Base-by-base conservation (phyloP, 2,888 invertebrate genomes). In the Apotomis betuletana region DNA sequence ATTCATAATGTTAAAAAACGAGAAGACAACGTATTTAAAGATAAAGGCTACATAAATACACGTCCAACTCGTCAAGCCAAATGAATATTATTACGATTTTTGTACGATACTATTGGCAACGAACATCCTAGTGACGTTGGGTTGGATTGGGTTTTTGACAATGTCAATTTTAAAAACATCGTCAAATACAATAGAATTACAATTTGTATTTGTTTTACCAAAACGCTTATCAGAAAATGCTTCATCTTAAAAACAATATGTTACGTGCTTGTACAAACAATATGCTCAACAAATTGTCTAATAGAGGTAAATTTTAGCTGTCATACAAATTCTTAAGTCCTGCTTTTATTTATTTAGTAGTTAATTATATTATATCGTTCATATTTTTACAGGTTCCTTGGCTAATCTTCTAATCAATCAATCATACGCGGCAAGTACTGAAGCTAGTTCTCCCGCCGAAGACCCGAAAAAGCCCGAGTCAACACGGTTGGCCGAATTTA, bases 401-500 rank as follows among this genome's bases (percentile, higher is more conserved):
- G 13, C 49, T 4, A 62, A 60, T 41, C 15, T 60, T 69, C 12
- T 76, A 61, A 38, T 15, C 10, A 82, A 82, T 60, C 81, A 85
- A 80, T 86, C 85, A 3, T 78, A 83, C 44, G 79, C 79, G 70
- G 74, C 83, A 8, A 81, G 80, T 69, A 69, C 79, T 44, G 80
- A 79, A 70, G 54, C 15, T 75, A 13, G 49, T 71, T 58, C 74
- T 75, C 13, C 54, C 60, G 49, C 55, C 64, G 77, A 80, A 62
- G 79, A 81, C 58, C 38, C 78, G 10, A 81, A 81, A 59, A 87
- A 86, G 69, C 76, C 70, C 0, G 86, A 89, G 81, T 92, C 92
- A 3, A 88, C 88, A 77, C 80, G 93, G 75, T 75, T 97, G 82
- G 88, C 95, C 74, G 96, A 96, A 82, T 96, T 97, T 83, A 94